Evolutionary conservation across 1,140 invertebrate species (phyloP).

Genomic region (Pteromalus puparum): DNA sequence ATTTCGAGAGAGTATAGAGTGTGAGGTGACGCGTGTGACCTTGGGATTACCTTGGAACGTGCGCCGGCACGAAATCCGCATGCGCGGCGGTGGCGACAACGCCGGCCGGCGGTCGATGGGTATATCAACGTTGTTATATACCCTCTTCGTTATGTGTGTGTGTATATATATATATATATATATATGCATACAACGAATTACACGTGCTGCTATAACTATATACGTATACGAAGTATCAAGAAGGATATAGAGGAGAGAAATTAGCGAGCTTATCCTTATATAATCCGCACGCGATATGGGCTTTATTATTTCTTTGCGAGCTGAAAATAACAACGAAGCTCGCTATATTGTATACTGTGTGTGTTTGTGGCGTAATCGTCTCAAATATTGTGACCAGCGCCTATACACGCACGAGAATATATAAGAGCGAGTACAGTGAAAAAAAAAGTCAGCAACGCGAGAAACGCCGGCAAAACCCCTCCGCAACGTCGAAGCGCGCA

Average conservation of each 20-base stretch:
- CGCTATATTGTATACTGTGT: too few species aligned
- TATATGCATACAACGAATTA: neutral
- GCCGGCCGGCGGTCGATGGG: neutral
- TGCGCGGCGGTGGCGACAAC: neutral
- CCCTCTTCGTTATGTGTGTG: neutral
- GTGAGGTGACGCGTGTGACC: slow-evolving; percentile 30
- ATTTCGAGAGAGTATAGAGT: neutral
- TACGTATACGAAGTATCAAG: neutral
- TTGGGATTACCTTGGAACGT: slow-evolving; percentile 50
- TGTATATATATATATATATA: too few species aligned
- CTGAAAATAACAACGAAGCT: too few species aligned
- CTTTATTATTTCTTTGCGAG: too few species aligned
- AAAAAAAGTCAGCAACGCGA: neutral
- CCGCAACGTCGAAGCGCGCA: neutral
- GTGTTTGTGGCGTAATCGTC: too few species aligned
- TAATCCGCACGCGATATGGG: too few species aligned
- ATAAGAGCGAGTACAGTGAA: neutral
- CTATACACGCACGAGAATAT: neutral
- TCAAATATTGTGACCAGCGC: too few species aligned
- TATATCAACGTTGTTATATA: neutral
- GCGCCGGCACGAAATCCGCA: neutral
- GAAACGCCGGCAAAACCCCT: neutral
- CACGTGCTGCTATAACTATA: too few species aligned
- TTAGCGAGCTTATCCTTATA: neutral
- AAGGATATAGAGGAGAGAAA: neutral